Percentiles rank a stretch among this genome's conserved stretches.
Conservation (phyloP, 2,797 vertebrate species). For the Coregonus ussuriensis region DNA sequence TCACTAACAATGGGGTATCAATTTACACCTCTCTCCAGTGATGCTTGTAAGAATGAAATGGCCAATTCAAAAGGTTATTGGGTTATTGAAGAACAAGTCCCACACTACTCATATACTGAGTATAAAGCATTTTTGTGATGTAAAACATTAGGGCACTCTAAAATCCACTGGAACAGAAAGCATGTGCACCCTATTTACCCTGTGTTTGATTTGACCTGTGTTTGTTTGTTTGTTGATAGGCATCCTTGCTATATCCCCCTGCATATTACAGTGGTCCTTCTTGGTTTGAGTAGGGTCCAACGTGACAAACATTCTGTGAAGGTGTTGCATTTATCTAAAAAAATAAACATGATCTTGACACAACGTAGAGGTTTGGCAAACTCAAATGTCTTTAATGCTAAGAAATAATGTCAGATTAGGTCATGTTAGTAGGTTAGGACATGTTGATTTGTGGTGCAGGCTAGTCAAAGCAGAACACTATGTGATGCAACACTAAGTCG, state of each 20-base stretch:
- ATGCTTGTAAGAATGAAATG: no score
- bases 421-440: no score
- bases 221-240: not conserved
- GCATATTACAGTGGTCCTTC: not conserved
- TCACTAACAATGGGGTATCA: not conserved
- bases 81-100: not conserved
- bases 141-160: not conserved
- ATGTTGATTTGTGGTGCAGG: not conserved
- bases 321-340: not conserved
- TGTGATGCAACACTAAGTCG: not conserved
- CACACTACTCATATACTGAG: not conserved
- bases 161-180: not conserved
- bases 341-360: not conserved
- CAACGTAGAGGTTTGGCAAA: not conserved
- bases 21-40: not conserved
- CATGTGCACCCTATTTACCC: not conserved
- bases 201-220: not conserved
- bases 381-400: not conserved
- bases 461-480: not conserved
- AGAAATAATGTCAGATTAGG: not conserved
- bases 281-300: no score
- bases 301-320: no score
- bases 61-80: not conserved
- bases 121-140: not conserved
- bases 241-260: not conserved